Evolutionary conservation across 2,797 vertebrate genomes (phyloP).

Genomic region (Avahi laniger): DNA sequence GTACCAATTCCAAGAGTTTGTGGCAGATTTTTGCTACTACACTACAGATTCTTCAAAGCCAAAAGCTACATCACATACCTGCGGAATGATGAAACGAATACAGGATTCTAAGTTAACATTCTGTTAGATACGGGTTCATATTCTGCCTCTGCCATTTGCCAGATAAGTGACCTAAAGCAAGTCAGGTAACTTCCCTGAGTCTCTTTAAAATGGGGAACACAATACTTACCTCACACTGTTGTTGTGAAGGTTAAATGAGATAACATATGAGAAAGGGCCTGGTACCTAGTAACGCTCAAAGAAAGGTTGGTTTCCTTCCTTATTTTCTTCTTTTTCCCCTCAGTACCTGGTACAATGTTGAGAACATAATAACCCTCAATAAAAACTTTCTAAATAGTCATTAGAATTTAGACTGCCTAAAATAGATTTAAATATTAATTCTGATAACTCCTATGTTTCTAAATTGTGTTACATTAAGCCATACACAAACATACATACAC

Average conservation of each 20-base stretch:
- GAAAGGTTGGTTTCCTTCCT: constrained; percentile 8
- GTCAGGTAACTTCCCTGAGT: neutral
- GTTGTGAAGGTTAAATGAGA: neutral
- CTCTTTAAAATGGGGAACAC: neutral
- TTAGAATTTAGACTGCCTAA: neutral
- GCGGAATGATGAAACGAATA: neutral
- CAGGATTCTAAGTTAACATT: neutral
- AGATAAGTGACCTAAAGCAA: neutral
- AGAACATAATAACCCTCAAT: constrained; percentile 31
- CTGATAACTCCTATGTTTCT: neutral
- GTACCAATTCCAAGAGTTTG: neutral
- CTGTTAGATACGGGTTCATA: neutral
- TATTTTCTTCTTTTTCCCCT: neutral
- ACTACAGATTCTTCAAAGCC: neutral
- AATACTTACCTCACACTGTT: neutral
- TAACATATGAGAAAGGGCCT: neutral
- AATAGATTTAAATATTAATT: neutral
- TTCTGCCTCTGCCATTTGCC: neutral
- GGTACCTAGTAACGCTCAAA: neutral
- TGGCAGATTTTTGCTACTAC: neutral
- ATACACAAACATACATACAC: neutral
- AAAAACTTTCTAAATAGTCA: constrained; percentile 44
- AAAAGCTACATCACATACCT: neutral
- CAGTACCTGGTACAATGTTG: constrained; percentile 15
- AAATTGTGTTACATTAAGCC: neutral